These are phyloP conservation scores for Mus spicilegus DNA, from an alignment of 2,113 vertebrate species.

Conservation along the genomic window DNA sequence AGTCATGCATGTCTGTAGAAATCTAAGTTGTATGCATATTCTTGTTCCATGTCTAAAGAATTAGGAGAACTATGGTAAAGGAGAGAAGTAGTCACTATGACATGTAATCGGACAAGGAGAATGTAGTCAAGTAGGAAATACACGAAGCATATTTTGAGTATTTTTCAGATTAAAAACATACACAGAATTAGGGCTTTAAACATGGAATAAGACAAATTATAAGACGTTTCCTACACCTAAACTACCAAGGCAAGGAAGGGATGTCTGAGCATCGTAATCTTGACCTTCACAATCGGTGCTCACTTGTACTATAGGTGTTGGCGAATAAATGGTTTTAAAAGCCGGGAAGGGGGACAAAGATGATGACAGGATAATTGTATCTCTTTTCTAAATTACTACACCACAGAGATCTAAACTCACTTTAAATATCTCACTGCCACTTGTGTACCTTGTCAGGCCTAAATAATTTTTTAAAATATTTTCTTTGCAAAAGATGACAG, in stretches of 20 bases:
- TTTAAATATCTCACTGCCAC: slow-evolving; percentile 68
- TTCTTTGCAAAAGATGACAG: slow-evolving; percentile 91
- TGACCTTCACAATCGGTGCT: fast-evolving
- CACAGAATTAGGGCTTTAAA: slow-evolving; percentile 24
- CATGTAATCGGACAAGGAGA: neutral
- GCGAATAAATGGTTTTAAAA: neutral
- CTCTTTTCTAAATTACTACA: slow-evolving; percentile 49
- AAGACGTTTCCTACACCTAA: neutral
- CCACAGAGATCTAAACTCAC: slow-evolving; percentile 48
- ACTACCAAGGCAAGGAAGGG: neutral
- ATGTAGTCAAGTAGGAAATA: neutral
- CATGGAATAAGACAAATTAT: neutral
- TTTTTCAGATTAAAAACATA: slow-evolving; percentile 30
- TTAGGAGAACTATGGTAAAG: neutral
- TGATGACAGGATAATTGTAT: neutral
- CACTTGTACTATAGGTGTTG: fast-evolving
- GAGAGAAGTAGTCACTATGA: neutral
- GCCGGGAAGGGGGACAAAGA: neutral
- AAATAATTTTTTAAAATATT: slow-evolving; percentile 64
- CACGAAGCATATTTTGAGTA: neutral
- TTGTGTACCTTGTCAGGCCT: slow-evolving; percentile 69
- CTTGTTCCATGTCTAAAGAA: neutral
- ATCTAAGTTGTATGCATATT: neutral
- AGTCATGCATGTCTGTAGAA: neutral
- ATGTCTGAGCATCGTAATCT: neutral